These are phyloP conservation scores for Manis javanica DNA, from an alignment of 2,797 vertebrate genomes.

Conservation along the genomic window DNA sequence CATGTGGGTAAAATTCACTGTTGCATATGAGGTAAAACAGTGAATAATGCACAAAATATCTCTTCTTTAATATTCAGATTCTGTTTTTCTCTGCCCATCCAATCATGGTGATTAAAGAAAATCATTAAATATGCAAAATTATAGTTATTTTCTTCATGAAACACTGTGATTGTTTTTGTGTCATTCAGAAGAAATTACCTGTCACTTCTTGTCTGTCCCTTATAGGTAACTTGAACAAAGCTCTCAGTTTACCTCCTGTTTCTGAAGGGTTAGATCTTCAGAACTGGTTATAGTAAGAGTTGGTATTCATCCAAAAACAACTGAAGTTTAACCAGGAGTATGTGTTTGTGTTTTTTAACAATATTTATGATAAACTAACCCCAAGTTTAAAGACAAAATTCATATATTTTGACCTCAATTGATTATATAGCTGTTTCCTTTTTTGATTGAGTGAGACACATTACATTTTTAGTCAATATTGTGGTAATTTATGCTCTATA, in stretches of 20 bases:
- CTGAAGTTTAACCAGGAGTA: neutral
- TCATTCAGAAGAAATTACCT: conserved; percentile 30
- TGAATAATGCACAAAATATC: neutral
- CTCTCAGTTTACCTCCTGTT: neutral
- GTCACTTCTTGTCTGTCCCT: neutral
- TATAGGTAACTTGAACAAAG: neutral
- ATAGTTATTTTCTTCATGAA: neutral
- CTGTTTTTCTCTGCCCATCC: neutral
- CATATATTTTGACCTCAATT: neutral
- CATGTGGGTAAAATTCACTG: neutral
- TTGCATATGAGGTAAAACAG: neutral
- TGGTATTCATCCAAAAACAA: neutral
- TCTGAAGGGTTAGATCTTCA: neutral
- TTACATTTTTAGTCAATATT: neutral
- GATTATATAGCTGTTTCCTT: neutral
- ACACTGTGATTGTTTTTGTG: neutral
- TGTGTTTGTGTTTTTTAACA: neutral
- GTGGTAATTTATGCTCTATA: neutral
- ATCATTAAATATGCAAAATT: neutral
- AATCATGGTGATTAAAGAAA: neutral
- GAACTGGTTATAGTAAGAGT: neutral
- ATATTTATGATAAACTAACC: neutral
- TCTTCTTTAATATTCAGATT: neutral
- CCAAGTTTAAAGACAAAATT: conserved; percentile 8
- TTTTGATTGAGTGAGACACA: neutral